Evolutionary conservation across 2,888 invertebrate species (phyloP).

Genomic region (Drosophila borborema): DNA sequence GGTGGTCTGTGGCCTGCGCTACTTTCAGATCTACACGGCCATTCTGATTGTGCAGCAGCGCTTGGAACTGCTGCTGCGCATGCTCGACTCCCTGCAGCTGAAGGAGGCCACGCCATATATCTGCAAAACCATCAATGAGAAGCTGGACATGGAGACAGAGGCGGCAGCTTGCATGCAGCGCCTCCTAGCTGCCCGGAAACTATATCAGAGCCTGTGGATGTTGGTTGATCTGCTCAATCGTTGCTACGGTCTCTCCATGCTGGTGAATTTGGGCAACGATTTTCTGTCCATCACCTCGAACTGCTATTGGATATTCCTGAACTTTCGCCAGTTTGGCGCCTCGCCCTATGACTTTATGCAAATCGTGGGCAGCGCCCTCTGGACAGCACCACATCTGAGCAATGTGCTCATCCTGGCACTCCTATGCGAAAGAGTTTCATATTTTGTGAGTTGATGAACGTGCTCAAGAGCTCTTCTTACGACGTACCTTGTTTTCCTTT

Average conservation of each 20-base stretch:
- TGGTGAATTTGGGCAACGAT: slow-evolving; percentile 83
- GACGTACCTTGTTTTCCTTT: neutral
- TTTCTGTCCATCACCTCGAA: slow-evolving; percentile 83
- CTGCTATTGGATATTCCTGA: slow-evolving; percentile 84
- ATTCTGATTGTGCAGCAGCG: slow-evolving; percentile 75
- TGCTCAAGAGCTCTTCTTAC: too few species aligned
- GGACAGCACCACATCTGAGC: slow-evolving; percentile 81
- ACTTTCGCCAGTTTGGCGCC: slow-evolving; percentile 70
- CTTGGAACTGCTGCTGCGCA: slow-evolving; percentile 69
- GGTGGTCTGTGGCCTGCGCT: slow-evolving; percentile 76
- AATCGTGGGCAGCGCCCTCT: slow-evolving; percentile 72
- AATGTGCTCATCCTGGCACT: slow-evolving; percentile 80
- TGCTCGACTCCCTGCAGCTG: slow-evolving; percentile 62
- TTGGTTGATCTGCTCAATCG: slow-evolving; percentile 75
- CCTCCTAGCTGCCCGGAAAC: slow-evolving; percentile 71
- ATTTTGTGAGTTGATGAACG: slow-evolving; percentile 75
- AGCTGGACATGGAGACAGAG: slow-evolving; percentile 22
- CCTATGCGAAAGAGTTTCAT: slow-evolving; percentile 79
- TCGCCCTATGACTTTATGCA: slow-evolving; percentile 64
- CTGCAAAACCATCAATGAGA: slow-evolving; percentile 28
- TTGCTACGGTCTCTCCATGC: slow-evolving; percentile 81
- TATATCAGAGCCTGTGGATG: slow-evolving; percentile 83
- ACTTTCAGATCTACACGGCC: slow-evolving; percentile 80
- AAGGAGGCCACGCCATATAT: slow-evolving; percentile 11
- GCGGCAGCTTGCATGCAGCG: slow-evolving; percentile 51